These are phyloP conservation scores for Elgonia sp. DNA, from an alignment of 2,888 invertebrate genomes.

Conservation along the genomic window DNA sequence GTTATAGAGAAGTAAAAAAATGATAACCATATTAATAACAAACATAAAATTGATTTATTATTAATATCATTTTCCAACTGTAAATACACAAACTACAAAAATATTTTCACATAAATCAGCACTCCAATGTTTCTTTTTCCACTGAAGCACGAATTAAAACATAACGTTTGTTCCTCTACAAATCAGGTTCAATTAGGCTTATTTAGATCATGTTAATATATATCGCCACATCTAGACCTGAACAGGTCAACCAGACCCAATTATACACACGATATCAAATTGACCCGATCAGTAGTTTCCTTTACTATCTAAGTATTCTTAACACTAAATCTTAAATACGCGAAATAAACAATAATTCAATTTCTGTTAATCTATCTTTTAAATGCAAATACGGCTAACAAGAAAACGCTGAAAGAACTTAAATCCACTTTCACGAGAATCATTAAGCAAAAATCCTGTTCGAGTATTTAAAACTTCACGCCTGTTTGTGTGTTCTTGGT, in stretches of 20 bases:
- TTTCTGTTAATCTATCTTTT: conserved; percentile 2
- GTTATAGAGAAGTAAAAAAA: too few species aligned
- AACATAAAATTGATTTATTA: too few species aligned
- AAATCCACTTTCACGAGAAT: conserved; percentile 45
- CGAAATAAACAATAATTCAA: conserved; percentile 23
- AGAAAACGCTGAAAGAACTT: neutral
- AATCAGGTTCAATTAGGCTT: conserved; percentile 29
- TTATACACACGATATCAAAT: conserved; percentile 41
- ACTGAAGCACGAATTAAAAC: neutral
- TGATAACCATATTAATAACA: too few species aligned
- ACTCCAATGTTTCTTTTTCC: too few species aligned
- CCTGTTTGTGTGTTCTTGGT: conserved; percentile 64
- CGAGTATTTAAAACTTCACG: conserved; percentile 63
- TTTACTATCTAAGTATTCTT: neutral
- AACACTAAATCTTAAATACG: neutral
- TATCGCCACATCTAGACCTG: conserved; percentile 47
- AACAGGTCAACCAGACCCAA: conserved; percentile 51
- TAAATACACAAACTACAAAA: too few species aligned
- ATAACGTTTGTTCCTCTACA: conserved; percentile 4
- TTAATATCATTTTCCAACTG: too few species aligned
- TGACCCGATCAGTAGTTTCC: conserved; percentile 31
- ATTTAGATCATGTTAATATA: conserved; percentile 27
- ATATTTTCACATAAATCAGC: too few species aligned
- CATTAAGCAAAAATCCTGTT: conserved; percentile 37
- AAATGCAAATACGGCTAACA: neutral